These are phyloP conservation scores for Psittacula cyanocephala DNA, from an alignment of 2,113 vertebrate genomes.

Conservation along the genomic window DNA sequence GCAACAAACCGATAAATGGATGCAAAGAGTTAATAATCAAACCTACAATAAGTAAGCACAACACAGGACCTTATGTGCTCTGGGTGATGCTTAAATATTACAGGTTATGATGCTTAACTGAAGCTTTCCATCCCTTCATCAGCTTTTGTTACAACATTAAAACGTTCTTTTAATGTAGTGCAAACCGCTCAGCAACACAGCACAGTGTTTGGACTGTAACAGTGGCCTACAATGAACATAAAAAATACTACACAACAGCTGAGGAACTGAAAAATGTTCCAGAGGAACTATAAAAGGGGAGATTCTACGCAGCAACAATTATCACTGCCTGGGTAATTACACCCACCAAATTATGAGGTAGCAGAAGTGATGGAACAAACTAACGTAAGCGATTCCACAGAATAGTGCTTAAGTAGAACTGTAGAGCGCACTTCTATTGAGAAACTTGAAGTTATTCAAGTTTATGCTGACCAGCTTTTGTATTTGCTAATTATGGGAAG, in stretches of 20 bases:
- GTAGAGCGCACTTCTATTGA: neutral
- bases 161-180: conserved; percentile 55
- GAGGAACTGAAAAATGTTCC: conserved; percentile 4
- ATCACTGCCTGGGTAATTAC: neutral
- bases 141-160: conserved; percentile 62
- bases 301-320: neutral
- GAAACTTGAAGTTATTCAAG: neutral
- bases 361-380: neutral
- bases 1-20: conserved; percentile 60
- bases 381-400: neutral
- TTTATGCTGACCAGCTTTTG: neutral
- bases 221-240: neutral
- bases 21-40: conserved; percentile 60
- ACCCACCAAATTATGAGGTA: neutral
- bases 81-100: conserved; percentile 49
- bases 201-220: neutral
- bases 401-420: neutral
- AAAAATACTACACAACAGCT: neutral
- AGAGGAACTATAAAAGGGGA: neutral
- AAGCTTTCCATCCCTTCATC: conserved; percentile 45
- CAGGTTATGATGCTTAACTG: conserved; percentile 30
- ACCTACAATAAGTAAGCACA: conserved; percentile 52
- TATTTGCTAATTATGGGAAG: neutral
- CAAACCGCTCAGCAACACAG: conserved; percentile 9
- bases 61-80: neutral